phyloP scores from a whole-genome alignment of 2,888 invertebrate genomes.

The Drosophila pseudotalamancana region DNA sequence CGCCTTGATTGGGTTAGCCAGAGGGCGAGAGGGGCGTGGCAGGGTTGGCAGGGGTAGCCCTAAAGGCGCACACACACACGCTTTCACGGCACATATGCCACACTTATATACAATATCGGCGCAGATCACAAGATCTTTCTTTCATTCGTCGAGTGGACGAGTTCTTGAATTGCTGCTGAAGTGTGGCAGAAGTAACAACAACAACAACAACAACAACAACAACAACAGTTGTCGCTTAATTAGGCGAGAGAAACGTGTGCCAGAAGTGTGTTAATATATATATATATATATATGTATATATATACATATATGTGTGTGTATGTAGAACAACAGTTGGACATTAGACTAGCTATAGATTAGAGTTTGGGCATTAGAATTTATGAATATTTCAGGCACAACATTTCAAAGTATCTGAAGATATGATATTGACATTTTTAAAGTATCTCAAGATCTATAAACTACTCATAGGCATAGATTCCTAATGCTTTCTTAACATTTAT shows the following conservation, averaged over 20 bases:
- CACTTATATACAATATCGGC: conserved; percentile 34
- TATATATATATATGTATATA: neutral
- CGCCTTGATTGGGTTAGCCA: conserved; percentile 41
- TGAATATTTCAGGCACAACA: neutral
- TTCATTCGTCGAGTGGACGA: conserved; percentile 23
- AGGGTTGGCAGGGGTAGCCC: conserved; percentile 1
- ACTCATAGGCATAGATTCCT: no score
- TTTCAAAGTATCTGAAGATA: neutral
- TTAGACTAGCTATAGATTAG: neutral
- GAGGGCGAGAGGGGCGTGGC: neutral
- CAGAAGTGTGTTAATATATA: conserved; percentile 59
- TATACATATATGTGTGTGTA: neutral
- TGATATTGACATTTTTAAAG: no score
- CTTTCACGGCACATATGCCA: conserved; percentile 51
- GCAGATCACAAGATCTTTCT: conserved; percentile 29
- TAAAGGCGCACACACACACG: neutral
- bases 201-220: conserved; percentile 17
- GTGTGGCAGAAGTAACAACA: conserved; percentile 45
- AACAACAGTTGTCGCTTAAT: conserved; percentile 57
- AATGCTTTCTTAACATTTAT: no score
- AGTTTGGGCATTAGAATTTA: conserved; percentile 5
- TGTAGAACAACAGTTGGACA: conserved; percentile 12
- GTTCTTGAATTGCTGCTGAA: conserved; percentile 21
- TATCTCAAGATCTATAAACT: no score
- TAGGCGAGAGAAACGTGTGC: conserved; percentile 59